Evolutionary conservation across 2,888 invertebrate genomes (phyloP), one percentile per base, ranked within the genome.

Genomic region (Lydus trimaculatus): DNA sequence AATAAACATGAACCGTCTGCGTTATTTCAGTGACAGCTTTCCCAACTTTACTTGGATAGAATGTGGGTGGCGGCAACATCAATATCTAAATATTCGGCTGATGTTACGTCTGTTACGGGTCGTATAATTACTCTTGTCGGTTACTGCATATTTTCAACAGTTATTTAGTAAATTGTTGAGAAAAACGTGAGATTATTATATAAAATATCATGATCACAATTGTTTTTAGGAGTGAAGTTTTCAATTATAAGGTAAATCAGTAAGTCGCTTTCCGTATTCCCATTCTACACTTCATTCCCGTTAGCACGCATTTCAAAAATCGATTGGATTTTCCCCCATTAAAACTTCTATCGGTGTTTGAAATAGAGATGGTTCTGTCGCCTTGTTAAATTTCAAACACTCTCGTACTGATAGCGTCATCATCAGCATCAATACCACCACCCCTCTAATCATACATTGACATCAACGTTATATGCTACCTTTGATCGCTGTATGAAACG

Each of bases 321-420:
- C 39, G 61, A 61, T 61, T 36, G 36, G 61, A 61, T 61, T 61
- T 61, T 61, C 20, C 60, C 39, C 39, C 23, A 39, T 61, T 61
- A 23, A 56, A 56, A 56, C 48, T 48, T 48, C n/a, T 20, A 7
- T 48, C 48, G 11, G 11, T 48, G 48, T 48, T 48, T 20, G 48
- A 48, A 48, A 48, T 48, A 48, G 48, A 20, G 48, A 48, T 48
- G 48, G 11, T 48, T 52, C 52, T 52, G 52, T 52, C 52, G 25
- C 52, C 52, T 52, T 52, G 52, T 52, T 52, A 52, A 52, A 52
- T 52, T 11, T 13, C 52, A 23, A 52, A 52, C 25, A 52, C 52
- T 13, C 52, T 20, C 28, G 13, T 15, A 25, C 25, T 6, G 28
- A 56, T 56, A 28, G 56, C 56, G 15, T n/a, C 56, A 56, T 56